These are phyloP conservation scores for Passerina amoena DNA, from an alignment of 2,113 vertebrate species.

Conservation along the genomic window DNA sequence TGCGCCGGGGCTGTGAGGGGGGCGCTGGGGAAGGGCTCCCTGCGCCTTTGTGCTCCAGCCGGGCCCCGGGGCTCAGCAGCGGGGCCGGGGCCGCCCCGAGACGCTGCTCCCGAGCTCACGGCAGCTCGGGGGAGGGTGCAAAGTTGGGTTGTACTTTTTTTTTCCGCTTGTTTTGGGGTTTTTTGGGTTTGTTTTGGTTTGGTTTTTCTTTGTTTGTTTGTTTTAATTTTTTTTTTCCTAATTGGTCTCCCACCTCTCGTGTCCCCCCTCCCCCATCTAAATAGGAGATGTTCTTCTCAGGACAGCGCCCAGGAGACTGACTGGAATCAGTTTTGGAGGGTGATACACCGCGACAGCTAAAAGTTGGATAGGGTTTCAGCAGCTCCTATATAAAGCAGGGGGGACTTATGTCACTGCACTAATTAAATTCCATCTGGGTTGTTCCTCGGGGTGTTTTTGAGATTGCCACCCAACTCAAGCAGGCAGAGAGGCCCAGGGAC, in stretches of 20 bases:
- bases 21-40: not conserved
- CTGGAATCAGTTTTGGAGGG: constrained; percentile 79
- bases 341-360: constrained; percentile 89
- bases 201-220: not conserved
- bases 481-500: constrained; percentile 72
- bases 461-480: constrained; percentile 66
- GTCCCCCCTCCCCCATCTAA: constrained; percentile 4
- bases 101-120: fast-evolving
- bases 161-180: not conserved
- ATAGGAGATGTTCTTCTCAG: constrained; percentile 51
- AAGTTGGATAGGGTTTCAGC: constrained; percentile 95
- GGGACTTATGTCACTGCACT: constrained; percentile 91
- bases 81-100: fast-evolving
- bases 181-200: not conserved
- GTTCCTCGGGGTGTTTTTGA: constrained; percentile 78
- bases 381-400: constrained; percentile 92
- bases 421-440: constrained; percentile 94
- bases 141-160: not conserved
- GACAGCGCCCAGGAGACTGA: constrained; percentile 66
- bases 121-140: fast-evolving
- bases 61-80: not conserved
- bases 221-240: not conserved
- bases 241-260: not conserved
- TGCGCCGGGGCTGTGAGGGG: not conserved
- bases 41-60: not conserved